Base-by-base conservation (phyloP, 2,888 invertebrate species). In the Petrolisthes manimaculis region DNA sequence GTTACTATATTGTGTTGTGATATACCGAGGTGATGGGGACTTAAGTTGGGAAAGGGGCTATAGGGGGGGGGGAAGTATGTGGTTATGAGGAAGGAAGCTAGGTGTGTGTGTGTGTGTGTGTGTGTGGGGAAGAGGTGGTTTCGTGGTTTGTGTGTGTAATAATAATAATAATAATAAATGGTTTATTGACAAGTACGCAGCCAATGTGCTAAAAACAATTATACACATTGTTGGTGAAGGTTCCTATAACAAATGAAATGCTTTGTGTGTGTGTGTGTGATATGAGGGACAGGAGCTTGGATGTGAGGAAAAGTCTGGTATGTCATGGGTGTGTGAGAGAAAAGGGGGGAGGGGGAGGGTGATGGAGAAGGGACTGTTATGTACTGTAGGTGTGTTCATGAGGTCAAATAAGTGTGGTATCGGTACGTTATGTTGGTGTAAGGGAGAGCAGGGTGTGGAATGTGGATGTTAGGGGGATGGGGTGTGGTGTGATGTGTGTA, bases 221-320 rank as follows among this genome's bases (percentile, higher is more conserved):
- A 37, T 37, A 37, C 37, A 37, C 37, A 37, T 2, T 37, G 37
- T 37, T 37, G 37, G 2, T 37, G 37, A 2, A 37, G 37, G 37
- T 37, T n/a, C n/a, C n/a, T 37, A 37, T 2, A 37, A 37, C 37
- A 2, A 1, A 37, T 37, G 14, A 8, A 18, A 53, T 18, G 18
- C 51, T 78, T n/a, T 18, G n/a, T 9, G 8, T 80, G 56, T 80
- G 21, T 80, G 56, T 80, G 54, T 80, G 80, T 80, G 61, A 14
- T 14, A 61, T 0, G 61, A 18, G 61, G 61, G 9, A 18, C 18
- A 61, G 1, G 1, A 14, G 3, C 18, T 14, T 61, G 61, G 9
- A 61, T 18, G 61, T 61, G 18, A 61, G 18, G 61, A 3, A 61
- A 14, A 14, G 61, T 61, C 9, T 61, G 61, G 37, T 37, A 37